Percentiles rank a stretch among this genome's conserved stretches.
phyloP scores from a whole-genome alignment of 2,888 invertebrate genomes.

The Cybosia mesomella region DNA sequence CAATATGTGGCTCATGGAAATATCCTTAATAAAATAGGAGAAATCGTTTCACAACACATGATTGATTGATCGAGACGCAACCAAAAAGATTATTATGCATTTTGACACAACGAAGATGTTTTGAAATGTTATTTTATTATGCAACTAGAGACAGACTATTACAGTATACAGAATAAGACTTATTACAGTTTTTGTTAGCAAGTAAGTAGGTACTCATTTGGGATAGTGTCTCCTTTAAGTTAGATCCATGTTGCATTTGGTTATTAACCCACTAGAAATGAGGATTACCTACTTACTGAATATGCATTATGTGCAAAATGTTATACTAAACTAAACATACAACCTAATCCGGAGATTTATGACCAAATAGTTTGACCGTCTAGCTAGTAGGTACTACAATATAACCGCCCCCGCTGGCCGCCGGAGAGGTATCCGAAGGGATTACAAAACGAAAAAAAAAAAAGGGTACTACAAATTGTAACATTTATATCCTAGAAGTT shows the following conservation, averaged over 20 bases:
- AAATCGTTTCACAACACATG: background rate
- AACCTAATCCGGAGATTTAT: too few relatives aligned
- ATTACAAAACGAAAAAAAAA: too few relatives aligned
- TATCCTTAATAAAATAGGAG: background rate
- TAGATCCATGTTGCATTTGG: background rate
- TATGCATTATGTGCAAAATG: too few relatives aligned
- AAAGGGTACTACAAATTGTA: too few relatives aligned
- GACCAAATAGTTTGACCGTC: too few relatives aligned
- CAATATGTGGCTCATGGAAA: too few relatives aligned
- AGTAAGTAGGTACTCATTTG: background rate
- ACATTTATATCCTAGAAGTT: too few relatives aligned
- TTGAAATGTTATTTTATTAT: slow-evolving; percentile 16
- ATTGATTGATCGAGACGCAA: background rate
- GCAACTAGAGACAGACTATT: background rate
- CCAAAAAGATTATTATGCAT: slow-evolving; percentile 21
- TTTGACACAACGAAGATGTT: slow-evolving; percentile 23
- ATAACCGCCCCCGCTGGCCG: too few relatives aligned
- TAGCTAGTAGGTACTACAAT: too few relatives aligned
- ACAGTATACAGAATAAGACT: background rate
- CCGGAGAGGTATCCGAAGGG: too few relatives aligned
- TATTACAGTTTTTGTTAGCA: background rate
- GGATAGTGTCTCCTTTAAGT: background rate
- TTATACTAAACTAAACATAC: too few relatives aligned
- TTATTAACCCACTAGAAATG: background rate
- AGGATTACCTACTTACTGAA: background rate